Evolutionary conservation across 2,888 invertebrate species (phyloP).

Genomic region (Agrilus mali): DNA sequence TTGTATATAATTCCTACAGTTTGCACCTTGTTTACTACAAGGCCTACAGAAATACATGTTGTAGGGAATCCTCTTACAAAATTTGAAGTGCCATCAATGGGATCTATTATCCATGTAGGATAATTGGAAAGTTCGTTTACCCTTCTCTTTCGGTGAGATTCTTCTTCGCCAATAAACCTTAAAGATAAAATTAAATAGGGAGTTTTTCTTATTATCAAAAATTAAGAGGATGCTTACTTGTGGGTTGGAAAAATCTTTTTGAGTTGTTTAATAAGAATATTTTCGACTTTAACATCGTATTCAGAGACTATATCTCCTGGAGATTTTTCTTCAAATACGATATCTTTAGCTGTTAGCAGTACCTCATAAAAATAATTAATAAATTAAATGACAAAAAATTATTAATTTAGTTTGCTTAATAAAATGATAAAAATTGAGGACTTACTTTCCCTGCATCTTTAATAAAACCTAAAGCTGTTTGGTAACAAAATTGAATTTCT

Average conservation of each 20-base stretch:
- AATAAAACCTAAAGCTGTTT: conserved; percentile 34
- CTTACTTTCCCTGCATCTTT: conserved; percentile 38
- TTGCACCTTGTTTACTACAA: conserved; percentile 42
- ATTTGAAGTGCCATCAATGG: conserved; percentile 79
- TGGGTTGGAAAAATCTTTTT: conserved; percentile 46
- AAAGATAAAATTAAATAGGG: neutral
- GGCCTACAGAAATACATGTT: conserved; percentile 54
- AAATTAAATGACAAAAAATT: neutral
- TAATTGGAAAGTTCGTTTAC: conserved; percentile 51
- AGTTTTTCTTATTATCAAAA: conserved; percentile 1
- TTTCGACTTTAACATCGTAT: conserved; percentile 64
- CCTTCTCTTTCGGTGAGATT: conserved; percentile 29
- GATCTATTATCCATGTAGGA: conserved; percentile 79
- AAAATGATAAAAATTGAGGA: conserved; percentile 3
- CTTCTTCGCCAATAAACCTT: conserved; percentile 75
- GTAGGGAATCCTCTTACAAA: conserved; percentile 59
- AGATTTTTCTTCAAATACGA: conserved; percentile 43
- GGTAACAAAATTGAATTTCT: conserved; percentile 32
- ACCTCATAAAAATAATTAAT: too few relatives aligned
- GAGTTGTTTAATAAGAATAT: conserved; percentile 47
- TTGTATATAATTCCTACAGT: conserved; percentile 63
- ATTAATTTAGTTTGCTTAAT: too few relatives aligned
- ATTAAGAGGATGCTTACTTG: conserved; percentile 34
- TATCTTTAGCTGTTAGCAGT: conserved; percentile 37
- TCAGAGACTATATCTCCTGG: conserved; percentile 64